Conservation (phyloP, 2,113 vertebrate genomes). For the Dipodomys merriami region DNA sequence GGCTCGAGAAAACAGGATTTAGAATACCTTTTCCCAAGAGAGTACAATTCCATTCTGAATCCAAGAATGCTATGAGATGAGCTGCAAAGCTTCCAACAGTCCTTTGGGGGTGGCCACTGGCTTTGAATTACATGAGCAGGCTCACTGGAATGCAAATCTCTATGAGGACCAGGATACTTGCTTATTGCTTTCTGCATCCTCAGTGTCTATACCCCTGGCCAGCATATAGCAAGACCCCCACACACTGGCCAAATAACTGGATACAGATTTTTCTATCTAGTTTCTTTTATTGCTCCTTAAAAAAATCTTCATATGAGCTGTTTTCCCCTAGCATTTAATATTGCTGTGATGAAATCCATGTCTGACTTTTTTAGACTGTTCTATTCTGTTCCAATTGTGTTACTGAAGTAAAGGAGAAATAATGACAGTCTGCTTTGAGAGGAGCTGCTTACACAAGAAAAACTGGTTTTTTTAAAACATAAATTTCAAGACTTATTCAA, state of each 20-base stretch:
- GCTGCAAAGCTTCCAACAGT: slow-evolving; percentile 13
- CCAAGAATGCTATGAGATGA: slow-evolving; percentile 5
- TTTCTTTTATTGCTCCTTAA: not conserved
- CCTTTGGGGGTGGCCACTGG: not conserved
- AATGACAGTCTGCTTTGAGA: slow-evolving; percentile 35
- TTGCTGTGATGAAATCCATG: slow-evolving; percentile 25
- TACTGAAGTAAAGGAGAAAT: slow-evolving; percentile 29
- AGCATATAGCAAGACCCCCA: not conserved
- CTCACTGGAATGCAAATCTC: not conserved
- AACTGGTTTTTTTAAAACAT: not conserved
- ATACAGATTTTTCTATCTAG: not conserved
- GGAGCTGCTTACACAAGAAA: slow-evolving; percentile 24
- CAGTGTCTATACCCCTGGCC: not conserved
- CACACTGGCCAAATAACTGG: not conserved
- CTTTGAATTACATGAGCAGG: slow-evolving; percentile 31
- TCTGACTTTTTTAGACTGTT: slow-evolving; percentile 41
- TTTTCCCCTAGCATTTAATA: slow-evolving; percentile 11
- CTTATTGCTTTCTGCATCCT: not conserved
- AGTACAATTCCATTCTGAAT: not conserved
- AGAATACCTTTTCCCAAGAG: slow-evolving; percentile 28
- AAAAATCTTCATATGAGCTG: not conserved
- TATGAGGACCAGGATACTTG: not conserved
- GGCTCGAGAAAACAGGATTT: slow-evolving; percentile 45
- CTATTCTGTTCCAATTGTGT: slow-evolving; percentile 40
- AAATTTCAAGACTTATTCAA: slow-evolving; percentile 22